Evolutionary conservation across 2,113 vertebrate genomes (phyloP), one percentile per base, ranked within the genome.

Genomic region (Nyctibius bracteatus): DNA sequence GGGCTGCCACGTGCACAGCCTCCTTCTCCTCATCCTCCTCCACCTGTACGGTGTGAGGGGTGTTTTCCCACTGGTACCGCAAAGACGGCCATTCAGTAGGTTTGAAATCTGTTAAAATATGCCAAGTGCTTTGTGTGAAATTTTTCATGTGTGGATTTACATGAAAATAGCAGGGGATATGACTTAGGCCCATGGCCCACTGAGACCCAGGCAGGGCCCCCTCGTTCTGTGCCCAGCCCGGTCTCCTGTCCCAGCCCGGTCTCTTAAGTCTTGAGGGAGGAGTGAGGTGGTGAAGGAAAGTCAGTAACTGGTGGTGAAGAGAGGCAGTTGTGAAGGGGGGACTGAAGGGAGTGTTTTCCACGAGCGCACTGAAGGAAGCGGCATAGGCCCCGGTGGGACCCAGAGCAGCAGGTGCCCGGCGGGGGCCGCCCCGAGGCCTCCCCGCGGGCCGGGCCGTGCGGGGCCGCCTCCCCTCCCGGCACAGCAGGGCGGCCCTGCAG

Each of bases 1-100:
- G 49, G 22, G 14, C 61, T 31, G 72, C 55, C 24, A 3, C 2
- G n/a, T 0, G 1, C 16, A 5, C 47, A 31, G 92, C 27, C 12
- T 1, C 18, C 16, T 1, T 21, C 21, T 27, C 14, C 6, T 0
- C 19, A 14, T 11, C 19, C 24, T 49, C 23, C 57, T 12, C n/a
- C 13, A 0, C 0, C 20, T 1, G 30, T 5, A 4, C 4, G 6
- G 5, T 2, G 2, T 1, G 18, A 7, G 19, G 30, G 25, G 19
- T 44, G 28, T 30, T 11, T 11, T 21, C 39, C 31, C 18, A 21
- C 7, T 1, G 2, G 18, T 12, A 19, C 31, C 1, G 15, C 37
- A 1, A 7, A 24, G 28, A 1, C 5, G 41, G 47, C 12, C 17
- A 0, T 8, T 10, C n/a, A 4, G 22, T 4, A 10, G 9, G 19